A percentile compares a stretch with the other conserved stretches of the same genome.
phyloP scores from a whole-genome alignment of 2,888 invertebrate genomes.

The Bombylius discolor region DNA sequence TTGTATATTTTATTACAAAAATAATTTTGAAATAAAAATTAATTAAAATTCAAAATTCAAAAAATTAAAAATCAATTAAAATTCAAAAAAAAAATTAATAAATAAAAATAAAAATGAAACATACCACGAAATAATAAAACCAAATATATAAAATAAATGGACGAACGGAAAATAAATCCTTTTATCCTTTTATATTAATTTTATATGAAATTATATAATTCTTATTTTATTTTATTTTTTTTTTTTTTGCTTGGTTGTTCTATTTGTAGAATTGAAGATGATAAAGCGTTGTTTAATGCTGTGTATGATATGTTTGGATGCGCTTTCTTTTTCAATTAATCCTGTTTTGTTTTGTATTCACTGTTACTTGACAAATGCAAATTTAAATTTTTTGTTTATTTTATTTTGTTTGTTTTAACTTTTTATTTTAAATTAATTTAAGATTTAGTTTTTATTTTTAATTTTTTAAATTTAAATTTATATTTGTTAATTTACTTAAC shows the following conservation, averaged over 20 bases:
- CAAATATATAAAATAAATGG: background rate
- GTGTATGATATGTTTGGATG: conserved; percentile 12
- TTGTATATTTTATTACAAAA: too few species aligned
- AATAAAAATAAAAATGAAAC: conserved; percentile 13
- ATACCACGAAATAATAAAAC: conserved; percentile 5
- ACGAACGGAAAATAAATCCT: too few species aligned
- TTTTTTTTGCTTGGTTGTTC: conserved; percentile 7
- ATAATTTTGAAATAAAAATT: conserved; percentile 2
- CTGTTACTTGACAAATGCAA: too few species aligned
- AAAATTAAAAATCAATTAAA: conserved; percentile 7
- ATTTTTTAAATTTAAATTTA: background rate
- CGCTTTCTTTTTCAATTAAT: conserved; percentile 5
- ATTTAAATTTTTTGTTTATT: background rate
- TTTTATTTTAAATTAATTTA: background rate
- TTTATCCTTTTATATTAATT: too few species aligned
- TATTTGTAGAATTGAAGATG: background rate
- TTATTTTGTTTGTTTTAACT: conserved; percentile 1
- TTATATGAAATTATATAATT: too few species aligned
- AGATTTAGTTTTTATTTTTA: background rate
- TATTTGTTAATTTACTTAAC: too few species aligned
- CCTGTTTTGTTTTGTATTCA: too few species aligned
- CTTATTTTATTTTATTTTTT: background rate
- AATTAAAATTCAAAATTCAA: conserved; percentile 4
- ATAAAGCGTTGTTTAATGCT: too few species aligned
- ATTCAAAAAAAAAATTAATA: conserved; percentile 14